Percentiles rank a stretch among this genome's conserved stretches.
These are phyloP conservation scores for Terrapene triunguis DNA, from an alignment of 2,113 vertebrate genomes.

Conservation along the genomic window DNA sequence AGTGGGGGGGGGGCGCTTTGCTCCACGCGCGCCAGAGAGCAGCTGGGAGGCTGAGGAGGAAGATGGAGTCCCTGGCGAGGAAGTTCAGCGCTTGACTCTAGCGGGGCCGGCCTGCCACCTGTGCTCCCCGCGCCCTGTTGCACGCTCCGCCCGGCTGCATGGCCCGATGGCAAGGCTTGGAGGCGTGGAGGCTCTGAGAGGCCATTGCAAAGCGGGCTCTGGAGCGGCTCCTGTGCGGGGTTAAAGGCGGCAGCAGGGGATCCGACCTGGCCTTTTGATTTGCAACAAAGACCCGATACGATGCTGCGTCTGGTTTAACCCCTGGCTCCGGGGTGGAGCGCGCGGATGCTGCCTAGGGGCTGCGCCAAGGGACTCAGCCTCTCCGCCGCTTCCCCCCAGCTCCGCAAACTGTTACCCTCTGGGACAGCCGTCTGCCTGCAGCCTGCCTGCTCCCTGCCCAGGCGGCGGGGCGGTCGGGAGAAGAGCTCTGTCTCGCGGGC, in stretches of 20 bases:
- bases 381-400: not conserved
- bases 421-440: slow-evolving; percentile 4
- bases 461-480: slow-evolving; percentile 36
- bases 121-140: slow-evolving; percentile 69
- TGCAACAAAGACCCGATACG: not conserved
- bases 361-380: not conserved
- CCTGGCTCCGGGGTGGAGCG: not conserved
- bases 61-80: slow-evolving; percentile 64
- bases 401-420: slow-evolving; percentile 47
- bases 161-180: slow-evolving; percentile 53
- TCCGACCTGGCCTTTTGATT: not conserved
- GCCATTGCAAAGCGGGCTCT: not conserved
- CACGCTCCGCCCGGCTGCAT: slow-evolving; percentile 10
- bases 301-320: slow-evolving; percentile 56
- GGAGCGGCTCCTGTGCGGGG: not conserved
- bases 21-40: not conserved
- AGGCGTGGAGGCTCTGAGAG: not conserved
- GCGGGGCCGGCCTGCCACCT: slow-evolving; percentile 77
- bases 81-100: slow-evolving; percentile 73
- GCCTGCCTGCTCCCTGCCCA: not conserved
- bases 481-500: slow-evolving; percentile 59
- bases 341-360: not conserved
- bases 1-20: not conserved
- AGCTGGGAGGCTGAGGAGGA: not conserved
- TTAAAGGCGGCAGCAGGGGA: not conserved